phyloP scores from a whole-genome alignment of 2,888 invertebrate species.

The Punctoribates punctum region DNA sequence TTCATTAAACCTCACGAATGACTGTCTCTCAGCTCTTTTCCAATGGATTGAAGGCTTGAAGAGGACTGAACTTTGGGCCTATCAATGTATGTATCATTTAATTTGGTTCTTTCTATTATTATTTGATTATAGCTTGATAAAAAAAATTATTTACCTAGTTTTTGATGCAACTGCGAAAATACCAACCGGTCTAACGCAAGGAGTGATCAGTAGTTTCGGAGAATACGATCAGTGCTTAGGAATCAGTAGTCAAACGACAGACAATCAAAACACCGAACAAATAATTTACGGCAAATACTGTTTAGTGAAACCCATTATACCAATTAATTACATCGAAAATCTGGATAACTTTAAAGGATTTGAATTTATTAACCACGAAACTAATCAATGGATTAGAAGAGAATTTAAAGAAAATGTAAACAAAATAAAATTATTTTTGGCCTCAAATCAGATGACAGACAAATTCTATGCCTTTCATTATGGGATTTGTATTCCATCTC shows the following conservation, averaged over 20 bases:
- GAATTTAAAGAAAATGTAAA: not conserved
- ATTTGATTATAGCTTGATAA: no score
- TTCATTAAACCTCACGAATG: no score
- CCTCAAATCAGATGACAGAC: not conserved
- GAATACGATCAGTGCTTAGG: constrained; percentile 26
- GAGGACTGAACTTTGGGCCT: no score
- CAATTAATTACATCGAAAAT: not conserved
- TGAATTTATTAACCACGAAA: not conserved
- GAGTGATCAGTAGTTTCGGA: not conserved
- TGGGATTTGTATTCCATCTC: constrained; percentile 43
- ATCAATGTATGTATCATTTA: no score
- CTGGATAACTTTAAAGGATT: not conserved
- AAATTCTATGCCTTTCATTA: constrained; percentile 16
- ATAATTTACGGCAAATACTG: constrained; percentile 39
- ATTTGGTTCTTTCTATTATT: no score
- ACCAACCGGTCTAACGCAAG: not conserved
- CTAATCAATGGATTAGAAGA: not conserved
- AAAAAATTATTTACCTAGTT: no score
- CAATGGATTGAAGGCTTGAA: no score
- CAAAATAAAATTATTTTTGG: not conserved
- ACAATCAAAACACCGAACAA: not conserved
- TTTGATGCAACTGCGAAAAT: not conserved
- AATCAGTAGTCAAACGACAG: not conserved
- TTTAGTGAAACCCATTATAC: constrained; percentile 30
- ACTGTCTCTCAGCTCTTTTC: no score